Percentiles rank a stretch among this genome's conserved stretches.
Conservation (phyloP, 2,888 invertebrate species). For the Platerodrilus igneus region DNA sequence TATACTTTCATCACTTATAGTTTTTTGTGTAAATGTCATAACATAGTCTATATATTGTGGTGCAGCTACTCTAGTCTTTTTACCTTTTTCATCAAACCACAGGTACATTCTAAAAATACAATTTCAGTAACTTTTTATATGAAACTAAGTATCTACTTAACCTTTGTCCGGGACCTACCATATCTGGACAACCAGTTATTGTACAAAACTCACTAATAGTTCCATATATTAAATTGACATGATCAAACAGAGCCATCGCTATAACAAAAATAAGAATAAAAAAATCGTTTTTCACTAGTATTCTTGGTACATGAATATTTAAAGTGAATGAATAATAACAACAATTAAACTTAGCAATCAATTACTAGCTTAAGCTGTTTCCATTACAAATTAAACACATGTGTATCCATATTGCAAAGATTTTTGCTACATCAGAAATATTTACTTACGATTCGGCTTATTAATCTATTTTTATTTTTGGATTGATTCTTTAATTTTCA, state of each 20-base stretch:
- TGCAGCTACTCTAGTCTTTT: slow-evolving; percentile 94
- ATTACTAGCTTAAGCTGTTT: too few species aligned
- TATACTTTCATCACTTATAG: slow-evolving; percentile 91
- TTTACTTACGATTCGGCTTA: too few species aligned
- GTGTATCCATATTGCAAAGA: too few species aligned
- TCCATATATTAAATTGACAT: slow-evolving; percentile 97
- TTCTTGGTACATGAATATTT: too few species aligned
- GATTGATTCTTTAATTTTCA: too few species aligned
- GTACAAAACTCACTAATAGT: slow-evolving; percentile 99
- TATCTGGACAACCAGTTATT: slow-evolving; percentile 89
- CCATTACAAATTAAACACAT: too few species aligned
- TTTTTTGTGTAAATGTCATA: slow-evolving; percentile 97
- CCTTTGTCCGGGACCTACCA: slow-evolving; percentile 95
- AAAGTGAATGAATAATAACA: too few species aligned
- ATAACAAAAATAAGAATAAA: too few species aligned
- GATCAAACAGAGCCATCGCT: slow-evolving; percentile 97
- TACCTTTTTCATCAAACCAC: slow-evolving; percentile 98
- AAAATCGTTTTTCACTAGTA: too few species aligned
- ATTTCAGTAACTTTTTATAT: not conserved
- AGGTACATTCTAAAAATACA: slow-evolving; percentile 75
- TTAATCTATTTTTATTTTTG: too few species aligned
- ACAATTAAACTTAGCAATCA: too few species aligned
- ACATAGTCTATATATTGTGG: slow-evolving; percentile 99
- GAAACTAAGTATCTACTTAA: slow-evolving; percentile 37
- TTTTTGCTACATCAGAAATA: too few species aligned